Conservation (phyloP, 2,113 vertebrate species). For the Gymnorhina tibicen region DNA sequence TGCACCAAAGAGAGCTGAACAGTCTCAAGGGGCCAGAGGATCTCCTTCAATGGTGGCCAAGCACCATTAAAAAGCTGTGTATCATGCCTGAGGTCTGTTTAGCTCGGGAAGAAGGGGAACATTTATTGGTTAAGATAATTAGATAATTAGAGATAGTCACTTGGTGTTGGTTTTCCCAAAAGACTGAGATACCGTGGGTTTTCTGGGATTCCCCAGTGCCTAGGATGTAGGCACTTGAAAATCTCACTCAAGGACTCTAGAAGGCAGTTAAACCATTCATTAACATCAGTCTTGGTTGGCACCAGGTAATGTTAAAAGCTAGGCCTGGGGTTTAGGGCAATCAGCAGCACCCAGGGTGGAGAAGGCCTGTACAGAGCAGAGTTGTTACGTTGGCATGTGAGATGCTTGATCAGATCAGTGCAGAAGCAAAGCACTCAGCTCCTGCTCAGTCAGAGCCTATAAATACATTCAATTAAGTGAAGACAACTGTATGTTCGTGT, state of each 20-base stretch:
- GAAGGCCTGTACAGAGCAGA: neutral
- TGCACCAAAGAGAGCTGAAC: neutral
- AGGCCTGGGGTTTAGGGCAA: neutral
- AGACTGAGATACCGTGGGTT: neutral
- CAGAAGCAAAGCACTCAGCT: neutral
- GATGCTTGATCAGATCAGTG: neutral
- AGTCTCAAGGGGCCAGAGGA: neutral
- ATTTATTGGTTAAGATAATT: neutral
- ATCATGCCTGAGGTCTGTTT: neutral
- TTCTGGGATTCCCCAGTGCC: neutral
- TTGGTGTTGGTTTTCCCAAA: neutral
- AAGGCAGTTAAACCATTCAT: neutral
- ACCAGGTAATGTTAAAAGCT: neutral
- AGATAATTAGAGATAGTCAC: neutral
- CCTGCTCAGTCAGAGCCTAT: neutral
- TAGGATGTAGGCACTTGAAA: neutral
- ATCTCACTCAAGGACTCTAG: neutral
- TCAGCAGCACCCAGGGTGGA: neutral
- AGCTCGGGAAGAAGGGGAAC: neutral
- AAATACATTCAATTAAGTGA: neutral
- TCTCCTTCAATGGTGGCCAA: neutral
- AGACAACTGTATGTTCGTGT: neutral
- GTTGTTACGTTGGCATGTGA: accelerated
- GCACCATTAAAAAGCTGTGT: neutral
- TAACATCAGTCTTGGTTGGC: neutral